Base-by-base conservation (phyloP, 2,888 invertebrate genomes). In the Cordilura impudica region DNA sequence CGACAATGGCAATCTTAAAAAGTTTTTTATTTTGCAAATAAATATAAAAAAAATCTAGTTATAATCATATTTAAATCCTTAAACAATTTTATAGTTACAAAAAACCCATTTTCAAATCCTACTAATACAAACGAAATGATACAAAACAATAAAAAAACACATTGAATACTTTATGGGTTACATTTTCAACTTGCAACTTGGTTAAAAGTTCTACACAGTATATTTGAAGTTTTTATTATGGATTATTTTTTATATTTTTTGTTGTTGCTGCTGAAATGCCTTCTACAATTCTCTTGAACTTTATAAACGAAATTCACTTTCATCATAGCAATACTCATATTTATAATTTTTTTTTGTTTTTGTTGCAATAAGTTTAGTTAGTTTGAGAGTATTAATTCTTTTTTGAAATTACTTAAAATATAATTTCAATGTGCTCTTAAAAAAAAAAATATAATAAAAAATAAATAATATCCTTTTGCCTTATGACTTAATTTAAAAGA, bases 301-400 rank as follows among this genome's bases (percentile, higher is more conserved):
- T 75, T 79, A 67, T 71, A 71, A 79, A 67, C 61, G 75, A 71
- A 79, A 79, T 75, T 79, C 79, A 79, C 79, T 79, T 79, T 79
- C 79, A 79, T 79, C 75, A 75, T 35, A 43, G 74, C 58, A 58
- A 47, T 66, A 43, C 39, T 66, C 35, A 47, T 69, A 61, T 69
- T 61, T 75, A 39, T 14, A 61, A 60, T 16, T 56, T 39, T 65
- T 63, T 45, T 43, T 39, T 39, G 12, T 10, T 72, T 5, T 16
- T 35, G 18, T 19, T 45, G 49, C 58, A 56, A 43, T n/a, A n/a
- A n/a, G n/a, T n/a, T n/a, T n/a, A n/a, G n/a, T n/a, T n/a, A n/a
- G n/a, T n/a, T n/a, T n/a, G n/a, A n/a, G n/a, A n/a, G n/a, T n/a
- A n/a, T n/a, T n/a, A n/a, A n/a, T n/a, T n/a, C n/a, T n/a, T n/a